These are phyloP conservation scores for Tuberolachnus salignus DNA, from an alignment of 2,888 invertebrate species.

Conservation along the genomic window DNA sequence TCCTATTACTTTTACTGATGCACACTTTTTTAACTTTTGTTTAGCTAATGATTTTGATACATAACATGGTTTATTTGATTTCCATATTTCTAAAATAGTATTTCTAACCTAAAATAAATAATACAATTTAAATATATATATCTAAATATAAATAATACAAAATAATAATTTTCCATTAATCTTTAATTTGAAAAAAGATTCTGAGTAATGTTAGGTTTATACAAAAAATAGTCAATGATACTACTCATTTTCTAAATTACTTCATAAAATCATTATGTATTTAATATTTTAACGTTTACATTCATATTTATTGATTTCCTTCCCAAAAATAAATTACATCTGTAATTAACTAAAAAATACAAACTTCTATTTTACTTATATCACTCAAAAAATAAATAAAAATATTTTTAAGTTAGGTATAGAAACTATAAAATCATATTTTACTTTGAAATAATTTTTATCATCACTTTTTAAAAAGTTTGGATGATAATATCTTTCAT, in stretches of 20 bases:
- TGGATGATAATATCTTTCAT: conserved; percentile 66
- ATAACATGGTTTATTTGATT: conserved; percentile 66
- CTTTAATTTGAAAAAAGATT: no score
- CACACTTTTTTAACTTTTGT: conserved; percentile 65
- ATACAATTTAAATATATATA: background rate
- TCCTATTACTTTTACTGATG: conserved; percentile 70
- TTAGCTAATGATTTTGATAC: conserved; percentile 68
- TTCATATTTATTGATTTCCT: no score
- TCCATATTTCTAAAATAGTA: conserved; percentile 68
- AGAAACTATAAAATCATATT: background rate
- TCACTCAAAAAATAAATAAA: background rate
- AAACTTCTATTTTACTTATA: background rate
- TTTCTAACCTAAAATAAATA: conserved; percentile 65
- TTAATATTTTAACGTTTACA: no score
- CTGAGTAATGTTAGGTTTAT: no score
- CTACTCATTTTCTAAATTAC: no score
- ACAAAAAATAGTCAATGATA: no score
- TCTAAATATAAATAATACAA: no score
- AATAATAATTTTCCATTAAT: no score
- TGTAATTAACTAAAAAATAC: background rate
- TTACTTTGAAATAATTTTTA: conserved; percentile 51
- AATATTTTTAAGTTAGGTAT: background rate
- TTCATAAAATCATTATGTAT: no score
- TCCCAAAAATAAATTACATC: no score
- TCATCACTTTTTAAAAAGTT: conserved; percentile 67